phyloP scores from a whole-genome alignment of 2,113 vertebrate species.

The Canis aureus region DNA sequence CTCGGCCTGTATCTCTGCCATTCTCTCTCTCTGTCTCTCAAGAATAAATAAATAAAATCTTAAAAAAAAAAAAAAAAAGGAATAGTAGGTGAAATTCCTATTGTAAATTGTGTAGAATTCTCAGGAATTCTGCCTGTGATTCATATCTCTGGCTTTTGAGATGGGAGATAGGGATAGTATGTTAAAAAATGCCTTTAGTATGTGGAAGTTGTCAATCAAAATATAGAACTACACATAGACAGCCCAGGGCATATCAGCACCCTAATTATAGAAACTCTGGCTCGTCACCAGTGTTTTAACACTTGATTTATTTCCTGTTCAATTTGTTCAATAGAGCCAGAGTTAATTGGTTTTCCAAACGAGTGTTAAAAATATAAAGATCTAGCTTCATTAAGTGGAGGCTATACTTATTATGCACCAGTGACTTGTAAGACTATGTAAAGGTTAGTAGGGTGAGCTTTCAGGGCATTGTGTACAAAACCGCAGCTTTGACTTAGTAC shows the following conservation, averaged over 20 bases:
- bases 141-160: conserved; percentile 56
- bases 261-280: conserved; percentile 94
- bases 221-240: conserved; percentile 86
- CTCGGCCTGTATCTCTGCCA: too few species aligned
- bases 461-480: conserved; percentile 78
- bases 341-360: conserved; percentile 97
- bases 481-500: conserved; percentile 68
- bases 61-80: too few species aligned
- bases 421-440: conserved; percentile 86
- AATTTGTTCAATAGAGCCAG: conserved; percentile 90
- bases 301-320: conserved; percentile 96
- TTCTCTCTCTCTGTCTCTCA: too few species aligned
- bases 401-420: conserved; percentile 86
- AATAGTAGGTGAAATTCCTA: background rate
- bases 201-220: conserved; percentile 93
- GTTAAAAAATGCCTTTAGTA: conserved; percentile 88
- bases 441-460: conserved; percentile 86
- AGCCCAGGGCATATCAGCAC: conserved; percentile 90
- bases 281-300: conserved; percentile 94
- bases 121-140: background rate
- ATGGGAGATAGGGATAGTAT: background rate
- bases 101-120: background rate
- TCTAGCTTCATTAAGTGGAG: conserved; percentile 92
- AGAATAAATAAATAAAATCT: too few species aligned
- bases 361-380: conserved; percentile 93